Evolutionary conservation across 2,113 vertebrate species (phyloP).

Genomic region (Hystrix cristata): DNA sequence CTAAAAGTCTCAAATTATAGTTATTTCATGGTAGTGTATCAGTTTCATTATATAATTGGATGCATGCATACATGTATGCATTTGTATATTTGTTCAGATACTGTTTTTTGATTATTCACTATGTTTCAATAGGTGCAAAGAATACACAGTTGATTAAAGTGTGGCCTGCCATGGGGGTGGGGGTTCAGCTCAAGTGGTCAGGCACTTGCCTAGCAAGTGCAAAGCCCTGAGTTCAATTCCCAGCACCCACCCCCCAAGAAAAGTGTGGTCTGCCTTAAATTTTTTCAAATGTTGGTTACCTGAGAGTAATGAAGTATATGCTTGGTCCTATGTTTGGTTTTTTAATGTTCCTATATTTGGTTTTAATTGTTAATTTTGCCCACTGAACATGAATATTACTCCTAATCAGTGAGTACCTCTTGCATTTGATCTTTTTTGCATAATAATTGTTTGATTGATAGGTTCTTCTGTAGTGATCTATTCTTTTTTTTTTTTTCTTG

Average conservation of each 20-base stretch:
- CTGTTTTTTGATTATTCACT: not conserved
- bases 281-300: constrained; percentile 12
- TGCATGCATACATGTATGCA: not conserved
- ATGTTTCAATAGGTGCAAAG: not conserved
- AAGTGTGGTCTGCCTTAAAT: not conserved
- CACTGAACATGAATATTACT: not conserved
- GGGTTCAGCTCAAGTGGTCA: no score
- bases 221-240: no score
- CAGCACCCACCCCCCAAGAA: no score
- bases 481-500: not conserved
- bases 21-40: not conserved
- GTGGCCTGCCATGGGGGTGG: not conserved
- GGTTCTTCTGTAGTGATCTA: not conserved
- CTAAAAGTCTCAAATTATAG: not conserved
- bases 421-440: constrained; percentile 22
- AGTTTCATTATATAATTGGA: not conserved
- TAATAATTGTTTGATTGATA: constrained; percentile 40
- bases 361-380: constrained; percentile 9
- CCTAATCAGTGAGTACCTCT: not conserved
- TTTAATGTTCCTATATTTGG: no score
- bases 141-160: not conserved
- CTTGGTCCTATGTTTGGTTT: not conserved
- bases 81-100: constrained; percentile 7
- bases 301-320: not conserved
- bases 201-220: no score